Conservation (phyloP, 2,888 invertebrate species). For the Pristionchus fissidentatus region DNA sequence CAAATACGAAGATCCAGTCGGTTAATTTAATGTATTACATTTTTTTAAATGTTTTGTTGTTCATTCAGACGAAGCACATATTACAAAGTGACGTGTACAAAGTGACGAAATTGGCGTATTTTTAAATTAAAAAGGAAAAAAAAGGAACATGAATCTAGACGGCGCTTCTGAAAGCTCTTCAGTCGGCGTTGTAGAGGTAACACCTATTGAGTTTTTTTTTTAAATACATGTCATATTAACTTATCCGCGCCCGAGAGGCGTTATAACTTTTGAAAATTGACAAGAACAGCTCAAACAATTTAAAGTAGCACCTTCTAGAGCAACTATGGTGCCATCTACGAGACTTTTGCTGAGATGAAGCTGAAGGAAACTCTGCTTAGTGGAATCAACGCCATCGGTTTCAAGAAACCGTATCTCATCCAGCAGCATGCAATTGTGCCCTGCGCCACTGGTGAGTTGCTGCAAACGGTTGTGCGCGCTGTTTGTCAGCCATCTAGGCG, state of each 20-base stretch:
- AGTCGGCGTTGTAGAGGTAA: constrained; percentile 60
- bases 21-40: constrained; percentile 49
- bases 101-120: constrained; percentile 39
- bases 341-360: constrained; percentile 94
- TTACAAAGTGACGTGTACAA: too few species aligned
- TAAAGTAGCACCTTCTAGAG: constrained; percentile 49
- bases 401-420: constrained; percentile 99
- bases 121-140: too few species aligned
- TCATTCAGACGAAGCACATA: too few species aligned
- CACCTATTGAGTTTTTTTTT: constrained; percentile 65
- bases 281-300: constrained; percentile 32
- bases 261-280: too few species aligned
- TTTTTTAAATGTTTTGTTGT: background rate
- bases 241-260: too few species aligned
- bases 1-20: constrained; percentile 62
- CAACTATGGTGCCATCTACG: constrained; percentile 73
- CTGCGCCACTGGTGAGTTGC: constrained; percentile 81
- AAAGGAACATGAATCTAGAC: constrained; percentile 59
- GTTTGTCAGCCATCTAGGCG: background rate
- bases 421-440: constrained; percentile 99
- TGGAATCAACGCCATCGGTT: constrained; percentile 99
- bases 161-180: constrained; percentile 59
- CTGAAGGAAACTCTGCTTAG: constrained; percentile 93
- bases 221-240: background rate
- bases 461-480: constrained; percentile 57